Evolutionary conservation across 2,888 invertebrate species (phyloP).

Genomic region (Eristalinus sepulchralis): DNA sequence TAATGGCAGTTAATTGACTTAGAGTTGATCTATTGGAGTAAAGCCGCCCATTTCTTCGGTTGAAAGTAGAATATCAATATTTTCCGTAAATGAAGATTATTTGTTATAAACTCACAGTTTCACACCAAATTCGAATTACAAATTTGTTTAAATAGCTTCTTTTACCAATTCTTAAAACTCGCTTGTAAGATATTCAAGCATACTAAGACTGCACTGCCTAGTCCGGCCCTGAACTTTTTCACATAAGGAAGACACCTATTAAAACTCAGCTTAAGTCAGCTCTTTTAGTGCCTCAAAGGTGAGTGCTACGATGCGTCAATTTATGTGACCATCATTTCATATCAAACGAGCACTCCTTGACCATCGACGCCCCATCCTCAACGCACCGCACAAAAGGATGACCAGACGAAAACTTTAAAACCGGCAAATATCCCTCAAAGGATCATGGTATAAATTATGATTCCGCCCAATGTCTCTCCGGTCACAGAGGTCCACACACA

Average conservation of each 20-base stretch:
- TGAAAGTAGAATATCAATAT: too few species aligned
- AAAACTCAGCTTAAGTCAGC: slow-evolving; percentile 18
- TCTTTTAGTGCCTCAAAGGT: slow-evolving; percentile 20
- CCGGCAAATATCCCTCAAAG: slow-evolving; percentile 48
- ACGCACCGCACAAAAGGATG: slow-evolving; percentile 35
- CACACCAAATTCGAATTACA: too few species aligned
- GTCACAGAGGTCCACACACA: not conserved
- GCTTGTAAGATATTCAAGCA: too few species aligned
- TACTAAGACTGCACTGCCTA: not conserved
- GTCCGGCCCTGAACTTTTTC: slow-evolving; percentile 18
- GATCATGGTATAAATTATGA: slow-evolving; percentile 56
- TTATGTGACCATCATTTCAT: slow-evolving; percentile 52
- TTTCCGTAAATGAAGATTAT: too few species aligned
- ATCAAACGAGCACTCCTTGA: slow-evolving; percentile 21
- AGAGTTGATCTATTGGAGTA: too few species aligned
- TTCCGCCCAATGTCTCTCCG: slow-evolving; percentile 24
- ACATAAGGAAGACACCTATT: not conserved
- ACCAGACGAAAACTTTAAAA: slow-evolving; percentile 58
- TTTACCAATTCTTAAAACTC: too few species aligned
- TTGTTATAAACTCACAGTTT: too few species aligned
- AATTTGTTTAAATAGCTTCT: too few species aligned
- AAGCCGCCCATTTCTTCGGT: too few species aligned
- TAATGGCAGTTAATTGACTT: too few species aligned
- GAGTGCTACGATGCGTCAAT: slow-evolving; percentile 46
- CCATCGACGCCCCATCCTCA: not conserved